Evolutionary conservation across 2,888 invertebrate species (phyloP).

Genomic region (Cheilosia urbana): DNA sequence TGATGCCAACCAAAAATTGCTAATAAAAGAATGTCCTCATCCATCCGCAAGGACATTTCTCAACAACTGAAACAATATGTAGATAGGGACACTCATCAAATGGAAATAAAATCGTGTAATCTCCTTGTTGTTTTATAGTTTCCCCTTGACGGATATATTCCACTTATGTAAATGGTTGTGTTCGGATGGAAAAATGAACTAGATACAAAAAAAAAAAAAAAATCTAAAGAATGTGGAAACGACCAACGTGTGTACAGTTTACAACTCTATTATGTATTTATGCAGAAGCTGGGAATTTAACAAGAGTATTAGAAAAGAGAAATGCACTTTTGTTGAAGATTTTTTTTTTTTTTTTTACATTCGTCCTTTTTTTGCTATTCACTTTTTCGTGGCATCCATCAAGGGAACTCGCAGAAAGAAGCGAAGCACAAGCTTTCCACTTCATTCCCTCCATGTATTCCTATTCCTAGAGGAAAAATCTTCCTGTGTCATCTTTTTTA

Average conservation of each 20-base stretch:
- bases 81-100: constrained; percentile 61
- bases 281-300: constrained; percentile 32
- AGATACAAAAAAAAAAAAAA: constrained; percentile 25
- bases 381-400: constrained; percentile 33
- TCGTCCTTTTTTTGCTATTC: background rate
- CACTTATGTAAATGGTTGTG: constrained; percentile 59
- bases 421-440: constrained; percentile 28
- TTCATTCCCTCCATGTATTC: constrained; percentile 47
- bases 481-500: constrained; percentile 55
- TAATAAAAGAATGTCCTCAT: background rate
- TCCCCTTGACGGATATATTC: constrained; percentile 45
- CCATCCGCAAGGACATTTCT: constrained; percentile 47
- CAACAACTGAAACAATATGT: constrained; percentile 24
- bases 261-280: constrained; percentile 45
- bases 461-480: constrained; percentile 12
- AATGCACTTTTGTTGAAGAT: constrained; percentile 11
- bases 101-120: constrained; percentile 61
- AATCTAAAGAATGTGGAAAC: constrained; percentile 15
- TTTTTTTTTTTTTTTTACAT: background rate
- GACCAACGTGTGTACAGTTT: constrained; percentile 11
- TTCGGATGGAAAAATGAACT: constrained; percentile 12
- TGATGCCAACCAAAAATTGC: constrained; percentile 4
- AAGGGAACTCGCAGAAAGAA: constrained; percentile 1
- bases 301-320: constrained; percentile 36
- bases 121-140: constrained; percentile 48